Evolutionary conservation across 1,140 invertebrate species (phyloP).

Genomic region (Cotesia chilonis): DNA sequence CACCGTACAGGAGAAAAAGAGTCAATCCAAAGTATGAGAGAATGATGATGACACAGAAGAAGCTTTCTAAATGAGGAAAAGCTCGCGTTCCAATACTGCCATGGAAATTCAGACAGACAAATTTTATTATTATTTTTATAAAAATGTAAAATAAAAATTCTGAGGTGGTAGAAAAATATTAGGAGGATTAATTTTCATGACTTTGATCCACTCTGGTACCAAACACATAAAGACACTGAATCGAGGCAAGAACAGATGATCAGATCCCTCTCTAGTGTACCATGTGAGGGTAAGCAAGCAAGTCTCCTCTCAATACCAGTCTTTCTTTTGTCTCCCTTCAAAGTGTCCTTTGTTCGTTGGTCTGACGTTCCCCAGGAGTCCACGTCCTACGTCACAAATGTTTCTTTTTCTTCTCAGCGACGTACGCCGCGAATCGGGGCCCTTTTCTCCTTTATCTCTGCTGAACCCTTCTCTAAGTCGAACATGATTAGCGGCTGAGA

Average conservation of each 20-base stretch:
- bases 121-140: conserved; percentile 39
- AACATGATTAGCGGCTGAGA: no score
- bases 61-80: conserved; percentile 32
- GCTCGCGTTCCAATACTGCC: conserved; percentile 17
- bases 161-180: not conserved
- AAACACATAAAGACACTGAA: conserved; percentile 32
- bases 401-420: conserved; percentile 36
- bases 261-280: conserved; percentile 41
- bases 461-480: no score
- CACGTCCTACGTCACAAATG: conserved; percentile 49
- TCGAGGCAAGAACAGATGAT: conserved; percentile 49
- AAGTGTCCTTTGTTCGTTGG: conserved; percentile 57
- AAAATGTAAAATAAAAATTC: not conserved
- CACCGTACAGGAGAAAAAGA: no score
- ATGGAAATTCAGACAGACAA: conserved; percentile 35
- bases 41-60: conserved; percentile 19
- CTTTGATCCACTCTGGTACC: not conserved
- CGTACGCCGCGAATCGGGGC: conserved; percentile 23
- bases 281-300: conserved; percentile 38
- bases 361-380: conserved; percentile 50
- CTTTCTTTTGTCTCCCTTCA: conserved; percentile 48
- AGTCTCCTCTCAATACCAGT: conserved; percentile 23
- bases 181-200: no score
- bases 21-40: conserved; percentile 16
- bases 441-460: conserved; percentile 8